Conservation (phyloP, 2,113 vertebrate genomes). For the Neomonachus schauinslandi region DNA sequence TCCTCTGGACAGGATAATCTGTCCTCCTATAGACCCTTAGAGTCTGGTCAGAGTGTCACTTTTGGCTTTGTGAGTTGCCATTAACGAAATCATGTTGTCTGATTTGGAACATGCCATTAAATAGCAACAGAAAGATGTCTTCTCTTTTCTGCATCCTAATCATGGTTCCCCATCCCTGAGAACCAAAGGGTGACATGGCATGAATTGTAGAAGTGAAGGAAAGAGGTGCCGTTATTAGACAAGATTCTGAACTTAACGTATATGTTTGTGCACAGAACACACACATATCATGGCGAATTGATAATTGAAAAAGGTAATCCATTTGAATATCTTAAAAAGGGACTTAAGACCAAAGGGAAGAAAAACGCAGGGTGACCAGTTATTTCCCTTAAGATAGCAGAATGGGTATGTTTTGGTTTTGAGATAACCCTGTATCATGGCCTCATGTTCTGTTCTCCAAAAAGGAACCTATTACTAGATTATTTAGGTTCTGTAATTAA, state of each 20-base stretch:
- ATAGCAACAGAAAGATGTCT: slow-evolving; percentile 26
- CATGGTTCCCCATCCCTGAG: neutral
- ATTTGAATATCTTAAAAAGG: slow-evolving; percentile 44
- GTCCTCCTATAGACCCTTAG: neutral
- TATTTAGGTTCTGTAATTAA: slow-evolving; percentile 23
- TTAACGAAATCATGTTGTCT: slow-evolving; percentile 35
- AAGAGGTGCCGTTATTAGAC: neutral
- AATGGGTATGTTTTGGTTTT: neutral
- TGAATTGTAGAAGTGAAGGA: slow-evolving; percentile 15
- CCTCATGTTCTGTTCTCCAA: neutral
- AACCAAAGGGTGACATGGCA: neutral
- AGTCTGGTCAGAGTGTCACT: slow-evolving; percentile 4
- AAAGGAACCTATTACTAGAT: slow-evolving; percentile 43
- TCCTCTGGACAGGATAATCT: slow-evolving; percentile 1
- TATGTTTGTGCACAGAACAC: neutral
- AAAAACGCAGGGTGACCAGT: neutral
- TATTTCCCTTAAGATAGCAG: neutral
- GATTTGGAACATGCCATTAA: slow-evolving; percentile 48
- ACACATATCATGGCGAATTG: neutral
- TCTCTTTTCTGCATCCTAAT: neutral
- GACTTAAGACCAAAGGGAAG: slow-evolving; percentile 23
- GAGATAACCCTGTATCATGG: neutral
- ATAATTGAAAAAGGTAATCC: neutral
- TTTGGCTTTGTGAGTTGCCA: neutral
- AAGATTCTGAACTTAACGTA: neutral